A percentile compares a stretch with the other conserved stretches of the same genome.
Conservation (phyloP, 2,113 vertebrate genomes). For the Asarcornis scutulata region DNA sequence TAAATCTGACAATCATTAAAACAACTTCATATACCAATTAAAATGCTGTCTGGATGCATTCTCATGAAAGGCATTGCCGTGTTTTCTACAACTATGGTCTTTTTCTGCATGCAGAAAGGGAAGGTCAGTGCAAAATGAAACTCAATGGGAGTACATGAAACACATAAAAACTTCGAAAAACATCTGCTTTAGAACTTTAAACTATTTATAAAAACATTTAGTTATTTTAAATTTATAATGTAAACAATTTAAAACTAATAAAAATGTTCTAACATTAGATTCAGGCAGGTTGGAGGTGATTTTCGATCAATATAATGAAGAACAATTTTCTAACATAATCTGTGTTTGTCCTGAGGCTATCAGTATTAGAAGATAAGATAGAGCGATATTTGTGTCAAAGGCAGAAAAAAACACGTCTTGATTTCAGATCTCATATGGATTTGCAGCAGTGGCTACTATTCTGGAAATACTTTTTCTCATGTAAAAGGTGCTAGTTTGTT, state of each 20-base stretch:
- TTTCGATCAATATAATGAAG: conserved; percentile 49
- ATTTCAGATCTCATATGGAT: conserved; percentile 17
- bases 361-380: conserved; percentile 44
- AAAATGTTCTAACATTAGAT: background rate
- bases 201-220: background rate
- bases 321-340: conserved; percentile 33
- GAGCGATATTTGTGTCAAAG: conserved; percentile 35
- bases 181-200: background rate
- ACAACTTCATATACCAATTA: background rate
- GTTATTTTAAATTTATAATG: conserved; percentile 13
- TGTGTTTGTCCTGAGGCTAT: conserved; percentile 51
- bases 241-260: conserved; percentile 28
- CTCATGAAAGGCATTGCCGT: background rate
- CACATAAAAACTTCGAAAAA: background rate
- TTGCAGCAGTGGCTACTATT: background rate
- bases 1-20: background rate
- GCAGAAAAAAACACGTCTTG: conserved; percentile 29
- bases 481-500: background rate
- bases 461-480: background rate
- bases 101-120: background rate
- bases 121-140: background rate
- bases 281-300: background rate
- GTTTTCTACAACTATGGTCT: background rate
- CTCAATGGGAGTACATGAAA: background rate
- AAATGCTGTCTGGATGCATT: background rate